Evolutionary conservation across 2,888 invertebrate genomes (phyloP), one percentile per base, ranked within the genome.

Genomic region (Aethes cnicana): DNA sequence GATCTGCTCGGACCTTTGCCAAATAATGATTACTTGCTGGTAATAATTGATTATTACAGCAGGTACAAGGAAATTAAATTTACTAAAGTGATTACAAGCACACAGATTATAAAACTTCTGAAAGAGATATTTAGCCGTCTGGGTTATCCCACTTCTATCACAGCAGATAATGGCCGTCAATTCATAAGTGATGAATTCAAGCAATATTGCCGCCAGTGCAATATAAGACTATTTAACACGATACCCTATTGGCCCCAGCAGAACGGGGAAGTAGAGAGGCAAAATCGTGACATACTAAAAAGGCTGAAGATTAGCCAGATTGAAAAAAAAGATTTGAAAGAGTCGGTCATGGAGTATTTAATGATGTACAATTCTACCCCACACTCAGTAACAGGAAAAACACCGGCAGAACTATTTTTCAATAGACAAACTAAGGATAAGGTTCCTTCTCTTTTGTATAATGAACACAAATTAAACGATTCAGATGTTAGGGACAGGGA

Each of bases 21-120:
- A 11, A 49, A 14, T 25, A 33, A 35, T 9, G 35, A 49, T 8
- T 49, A 42, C 7, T 18, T 49, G 20, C 53, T 69, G 4, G 66
- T 68, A 0, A 55, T 69, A 2, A 48, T 70, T 4, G 66, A 69
- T 43, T 70, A 69, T 20, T 69, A 56, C 47, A 68, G 66, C 35
- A 52, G 67, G 25, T 70, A 63, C 25, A 64, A 63, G 12, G 57
- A 64, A 39, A 35, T 46, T 14, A 64, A 61, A 48, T 42, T 43
- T 1, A 53, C 16, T 0, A 47, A 43, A 37, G 20, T 3, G 2
- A 59, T 59, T 2, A 56, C 61, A 1, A 46, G 55, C 3, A 2
- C 16, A 4, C 21, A 55, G 3, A 64, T 56, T 0, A 61, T 65
- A n/a, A 50, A 52, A 30, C 6, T 56, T 0, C 12, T 68, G 12